Evolutionary conservation across 1,140 invertebrate species (phyloP), one percentile per base, ranked within the genome.

Genomic region (Spodoptera litura): DNA sequence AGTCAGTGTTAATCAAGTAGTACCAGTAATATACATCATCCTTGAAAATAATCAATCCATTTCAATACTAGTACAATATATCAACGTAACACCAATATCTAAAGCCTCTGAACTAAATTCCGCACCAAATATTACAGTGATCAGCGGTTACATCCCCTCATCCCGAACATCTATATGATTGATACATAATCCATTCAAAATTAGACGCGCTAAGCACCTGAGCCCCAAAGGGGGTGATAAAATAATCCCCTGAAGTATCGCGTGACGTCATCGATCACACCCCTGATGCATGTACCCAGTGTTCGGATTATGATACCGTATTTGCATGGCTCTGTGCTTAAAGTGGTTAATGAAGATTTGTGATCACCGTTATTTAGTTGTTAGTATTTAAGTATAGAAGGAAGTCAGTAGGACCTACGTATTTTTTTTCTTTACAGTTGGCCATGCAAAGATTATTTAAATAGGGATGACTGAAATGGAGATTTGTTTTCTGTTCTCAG

Each of bases 141-240:
- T 66, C 38, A 66, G n/a, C 61, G 15, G 3, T 20, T 51, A 27
- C 49, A 70, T 70, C 66, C 62, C 27, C 12, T 70, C 44, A 68
- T 68, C 66, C 66, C 8, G 9, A 49, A 70, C 44, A 52, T 31
- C 66, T 53, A n/a, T 70, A 52, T 70, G 66, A 71, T 56, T 55
- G 52, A 71, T 56, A 71, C 31, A 38, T 74, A 74, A 74, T 74
- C 71, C 71, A 74, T 74, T 74, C 68, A 74, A 74, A 74, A 74
- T 74, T 59, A 74, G 71, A 74, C 38, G 38, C 44, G 55, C 56
- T 74, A 25, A 74, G 56, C 55, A 61, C 71, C 55, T 51, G 56
- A 59, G 31, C 38, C 9, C 55, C 20, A 58, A 20, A n/a, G 53
- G 49, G 66, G 49, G 51, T 71, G 55, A 61, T 74, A 74, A 61